Base-by-base conservation (phyloP, 2,113 vertebrate species). In the Vulpes vulpes region DNA sequence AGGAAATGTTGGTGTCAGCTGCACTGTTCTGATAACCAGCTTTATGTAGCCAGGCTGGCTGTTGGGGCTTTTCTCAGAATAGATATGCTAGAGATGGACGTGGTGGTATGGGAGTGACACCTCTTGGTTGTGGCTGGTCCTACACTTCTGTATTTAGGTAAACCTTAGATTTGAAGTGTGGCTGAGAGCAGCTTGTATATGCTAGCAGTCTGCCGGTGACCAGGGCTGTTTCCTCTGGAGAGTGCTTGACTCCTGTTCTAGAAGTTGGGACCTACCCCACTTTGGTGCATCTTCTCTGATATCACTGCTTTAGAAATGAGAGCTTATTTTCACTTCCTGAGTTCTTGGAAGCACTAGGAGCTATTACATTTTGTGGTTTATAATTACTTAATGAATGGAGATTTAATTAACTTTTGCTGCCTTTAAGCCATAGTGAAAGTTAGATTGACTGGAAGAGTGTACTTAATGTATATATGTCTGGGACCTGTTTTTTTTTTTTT, bases 61-160 rank as follows among this genome's bases (percentile, higher is more conserved):
- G 0, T 59, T 1, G 17, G 53, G 49, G 12, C 0, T 82, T 19
- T 89, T 30, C 57, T 59, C 8, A 0, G 22, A 14, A 2, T 15
- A 10, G n/a, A 25, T n/a, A 2, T 11, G 80, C 49, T 25, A 1
- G 69, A 32, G 11, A 11, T 15, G 32, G 51, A 10, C 19, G 5
- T n/a, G 49, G n/a, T 23, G 32, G 88, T 35, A 3, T 23, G 79
- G 79, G 79, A 9, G 38, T 57, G n/a, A 30, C 74, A 43, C 55
- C 73, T 55, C 38, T 53, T 80, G 53, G 38, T 4, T 30, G 17
- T 59, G 32, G 38, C 65, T 43, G 67, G 27, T 30, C 59, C 71
- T 43, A 1, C n/a, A 12, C n/a, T 38, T 16, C 1, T 9, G 67
- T 14, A 8, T 60, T 53, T 53, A 43, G 22, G 49, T 35, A 12